These are phyloP conservation scores for Cydia amplana DNA, from an alignment of 1,140 invertebrate genomes.

Conservation along the genomic window DNA sequence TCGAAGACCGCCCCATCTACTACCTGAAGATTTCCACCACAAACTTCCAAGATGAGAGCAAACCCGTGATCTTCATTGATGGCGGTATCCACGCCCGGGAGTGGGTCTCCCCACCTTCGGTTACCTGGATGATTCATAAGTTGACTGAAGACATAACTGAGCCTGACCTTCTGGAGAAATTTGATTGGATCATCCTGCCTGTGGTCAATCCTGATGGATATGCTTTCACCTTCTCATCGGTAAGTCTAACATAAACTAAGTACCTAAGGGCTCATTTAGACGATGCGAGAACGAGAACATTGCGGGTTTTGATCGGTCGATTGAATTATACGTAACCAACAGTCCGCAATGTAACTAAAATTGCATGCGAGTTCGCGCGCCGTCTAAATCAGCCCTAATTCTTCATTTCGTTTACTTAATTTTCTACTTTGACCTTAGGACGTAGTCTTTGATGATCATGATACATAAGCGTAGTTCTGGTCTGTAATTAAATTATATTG, in stretches of 20 bases:
- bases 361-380: no score
- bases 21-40: constrained; percentile 71
- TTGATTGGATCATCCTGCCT: constrained; percentile 67
- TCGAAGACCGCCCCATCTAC: constrained; percentile 73
- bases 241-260: background rate
- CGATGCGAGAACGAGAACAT: no score
- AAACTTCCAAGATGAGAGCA: constrained; percentile 43
- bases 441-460: no score
- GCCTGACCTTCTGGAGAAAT: constrained; percentile 32
- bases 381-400: no score
- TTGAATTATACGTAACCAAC: no score
- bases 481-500: no score
- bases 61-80: constrained; percentile 67
- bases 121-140: constrained; percentile 67
- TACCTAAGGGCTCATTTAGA: no score
- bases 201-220: constrained; percentile 84
- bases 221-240: constrained; percentile 48
- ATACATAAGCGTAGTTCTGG: no score
- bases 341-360: no score
- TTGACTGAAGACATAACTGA: constrained; percentile 60
- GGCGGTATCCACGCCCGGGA: constrained; percentile 78
- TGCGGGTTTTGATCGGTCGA: no score
- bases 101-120: constrained; percentile 78
- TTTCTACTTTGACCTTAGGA: no score
- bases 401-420: background rate